Base-by-base conservation (phyloP, 2,888 invertebrate species). In the Archips xylosteana region DNA sequence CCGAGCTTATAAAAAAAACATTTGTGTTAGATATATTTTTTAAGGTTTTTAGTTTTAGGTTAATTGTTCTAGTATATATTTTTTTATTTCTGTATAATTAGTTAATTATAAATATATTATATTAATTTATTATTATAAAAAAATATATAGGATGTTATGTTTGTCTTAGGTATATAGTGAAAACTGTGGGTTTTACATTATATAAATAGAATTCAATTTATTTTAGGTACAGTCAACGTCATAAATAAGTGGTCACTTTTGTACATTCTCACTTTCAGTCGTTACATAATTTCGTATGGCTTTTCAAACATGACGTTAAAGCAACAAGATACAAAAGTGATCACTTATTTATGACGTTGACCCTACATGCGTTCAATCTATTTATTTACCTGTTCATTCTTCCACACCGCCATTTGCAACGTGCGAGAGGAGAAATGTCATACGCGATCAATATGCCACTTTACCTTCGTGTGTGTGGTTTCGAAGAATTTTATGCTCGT, bases 331-430 rank as follows among this genome's bases (percentile, higher is more conserved):
- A 23, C 23, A 23, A 1, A 23, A 23, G 23, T 23, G 23, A 23
- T 23, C 23, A 23, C 23, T 23, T 23, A 23, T 23, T 23, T 23
- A 1, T 23, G 23, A 23, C 23, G 23, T 23, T 23, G 23, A 23
- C 23, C 66, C 5, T 60, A 60, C 59, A 47, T 23, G 23, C 13
- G 32, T 47, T 45, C 32, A 71, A 66, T 66, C 45, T 66, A 61
- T 73, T 73, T 66, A 61, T 73, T 73, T 73, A 47, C 15, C 15
- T 69, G 42, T 69, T 73, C 36, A 13, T 70, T 69, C 64, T 59
- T 61, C 54, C 49, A 62, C 23, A 61, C 45, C 54, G 51, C 65
- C 63, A 60, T 65, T 74, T 74, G 64, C 70, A 74, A 70, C 69
- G 9, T 4, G 61, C 42, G 45, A 15, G 34, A 13, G 63, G 60